Percentiles rank a stretch among this genome's conserved stretches.
phyloP scores from a whole-genome alignment of 1,140 invertebrate genomes.

The Zaprionus camerounensis region DNA sequence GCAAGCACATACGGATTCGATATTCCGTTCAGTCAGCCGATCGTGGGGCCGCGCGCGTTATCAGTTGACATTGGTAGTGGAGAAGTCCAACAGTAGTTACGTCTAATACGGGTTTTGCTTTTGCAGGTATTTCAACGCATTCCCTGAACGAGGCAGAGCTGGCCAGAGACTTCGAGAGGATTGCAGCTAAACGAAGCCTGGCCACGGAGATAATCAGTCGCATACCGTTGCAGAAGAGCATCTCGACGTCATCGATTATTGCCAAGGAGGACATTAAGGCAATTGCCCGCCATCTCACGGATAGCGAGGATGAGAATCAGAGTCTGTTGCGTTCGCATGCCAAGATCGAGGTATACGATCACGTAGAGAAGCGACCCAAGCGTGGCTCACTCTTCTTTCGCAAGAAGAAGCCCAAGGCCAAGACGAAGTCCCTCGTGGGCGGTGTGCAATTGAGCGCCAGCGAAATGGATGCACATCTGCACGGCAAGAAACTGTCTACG shows the following conservation, averaged over 20 bases:
- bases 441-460: constrained; percentile 63
- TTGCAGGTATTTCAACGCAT: constrained; percentile 89
- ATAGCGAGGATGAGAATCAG: constrained; percentile 84
- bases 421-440: constrained; percentile 70
- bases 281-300: constrained; percentile 80
- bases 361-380: constrained; percentile 93
- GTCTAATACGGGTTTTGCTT: constrained; percentile 8
- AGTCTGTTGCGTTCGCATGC: constrained; percentile 80
- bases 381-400: constrained; percentile 95
- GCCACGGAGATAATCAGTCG: constrained; percentile 88
- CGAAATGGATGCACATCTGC: constrained; percentile 74
- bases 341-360: constrained; percentile 88
- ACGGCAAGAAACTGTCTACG: constrained; percentile 47
- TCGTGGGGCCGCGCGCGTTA: constrained; percentile 36
- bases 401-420: constrained; percentile 87
- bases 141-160: constrained; percentile 93
- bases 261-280: constrained; percentile 82
- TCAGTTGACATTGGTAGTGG: constrained; percentile 46
- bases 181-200: constrained; percentile 86
- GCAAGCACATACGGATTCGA: not conserved
- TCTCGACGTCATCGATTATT: constrained; percentile 92
- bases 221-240: constrained; percentile 94
- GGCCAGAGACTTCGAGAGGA: constrained; percentile 88
- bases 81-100: constrained; percentile 27
- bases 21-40: not conserved